Evolutionary conservation across 2,888 invertebrate species (phyloP), one percentile per base, ranked within the genome.

Genomic region (Podabrus alpinus): DNA sequence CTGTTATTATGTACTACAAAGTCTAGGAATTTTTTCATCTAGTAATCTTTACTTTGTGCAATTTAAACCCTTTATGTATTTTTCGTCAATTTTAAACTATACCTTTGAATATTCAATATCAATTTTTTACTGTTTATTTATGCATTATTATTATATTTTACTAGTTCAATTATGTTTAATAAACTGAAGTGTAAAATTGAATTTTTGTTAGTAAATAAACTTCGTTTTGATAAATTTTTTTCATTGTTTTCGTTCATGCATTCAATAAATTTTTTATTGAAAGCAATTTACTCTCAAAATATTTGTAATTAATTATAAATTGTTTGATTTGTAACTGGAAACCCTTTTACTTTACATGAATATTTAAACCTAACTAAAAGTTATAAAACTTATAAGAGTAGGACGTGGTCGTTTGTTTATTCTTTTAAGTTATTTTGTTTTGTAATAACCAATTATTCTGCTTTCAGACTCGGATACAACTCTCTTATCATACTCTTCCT

Each of bases 401-500:
- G 62, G 68, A 69, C 66, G 66, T 72, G 69, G 67, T 60, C 71
- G 69, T 72, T 74, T 71, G 71, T 73, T 74, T 77, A 68, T 29
- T 59, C 62, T 61, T 19, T 62, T 61, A 68, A 73, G 68, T 73
- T 68, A 67, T 25, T 66, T 71, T 70, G 64, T 66, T 60, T 71
- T 70, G 72, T 74, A 70, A 68, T 68, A 73, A 68, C 70, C 78
- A 77, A 77, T n/a, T n/a, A n/a, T 78, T 78, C 75, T 78, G 75
- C 75, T 78, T 78, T 75, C 72, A 78, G 69, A 77, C 73, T 77
- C 75, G 75, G 69, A 66, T 74, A 75, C 66, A 74, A 68, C 77
- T 74, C 76, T 73, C 80, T 81, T 81, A 81, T 81, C 81, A 76
- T 69, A 68, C 71, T 73, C 79, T 81, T 81, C 80, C 80, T 78